Conservation (phyloP, 2,113 vertebrate genomes). For the Anhinga anhinga region DNA sequence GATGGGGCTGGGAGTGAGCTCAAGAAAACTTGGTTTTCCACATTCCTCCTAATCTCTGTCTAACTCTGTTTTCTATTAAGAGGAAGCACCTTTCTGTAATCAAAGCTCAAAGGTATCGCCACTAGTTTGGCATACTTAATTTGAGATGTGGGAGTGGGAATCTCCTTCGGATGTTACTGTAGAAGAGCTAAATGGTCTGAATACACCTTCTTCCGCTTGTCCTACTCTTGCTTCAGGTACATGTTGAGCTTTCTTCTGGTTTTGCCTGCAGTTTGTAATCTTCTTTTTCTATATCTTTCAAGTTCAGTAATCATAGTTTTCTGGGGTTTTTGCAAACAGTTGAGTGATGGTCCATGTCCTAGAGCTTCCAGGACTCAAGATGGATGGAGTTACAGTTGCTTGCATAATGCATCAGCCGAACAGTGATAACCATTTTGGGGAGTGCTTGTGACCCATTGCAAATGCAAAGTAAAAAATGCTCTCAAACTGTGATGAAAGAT, state of each 20-base stretch:
- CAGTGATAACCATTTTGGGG: accelerated
- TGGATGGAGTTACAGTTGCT: background rate
- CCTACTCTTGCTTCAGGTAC: background rate
- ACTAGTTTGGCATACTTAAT: background rate
- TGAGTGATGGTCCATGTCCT: background rate
- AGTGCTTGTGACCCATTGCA: background rate
- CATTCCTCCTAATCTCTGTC: background rate
- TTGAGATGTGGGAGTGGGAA: background rate
- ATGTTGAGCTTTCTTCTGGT: background rate
- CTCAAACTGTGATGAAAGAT: background rate
- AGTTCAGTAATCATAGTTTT: background rate
- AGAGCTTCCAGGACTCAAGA: background rate
- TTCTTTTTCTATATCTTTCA: background rate
- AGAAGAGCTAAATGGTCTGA: background rate
- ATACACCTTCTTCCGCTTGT: background rate
- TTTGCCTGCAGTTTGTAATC: background rate
- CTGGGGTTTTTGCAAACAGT: background rate
- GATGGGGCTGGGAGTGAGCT: background rate
- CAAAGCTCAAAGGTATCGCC: background rate
- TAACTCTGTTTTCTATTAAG: background rate
- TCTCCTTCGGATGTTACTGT: background rate
- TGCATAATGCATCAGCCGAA: background rate
- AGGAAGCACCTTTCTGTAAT: background rate
- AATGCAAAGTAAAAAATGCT: background rate
- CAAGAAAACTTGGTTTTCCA: background rate